Conservation (phyloP, 2,113 vertebrate genomes). For the Polypterus senegalus region DNA sequence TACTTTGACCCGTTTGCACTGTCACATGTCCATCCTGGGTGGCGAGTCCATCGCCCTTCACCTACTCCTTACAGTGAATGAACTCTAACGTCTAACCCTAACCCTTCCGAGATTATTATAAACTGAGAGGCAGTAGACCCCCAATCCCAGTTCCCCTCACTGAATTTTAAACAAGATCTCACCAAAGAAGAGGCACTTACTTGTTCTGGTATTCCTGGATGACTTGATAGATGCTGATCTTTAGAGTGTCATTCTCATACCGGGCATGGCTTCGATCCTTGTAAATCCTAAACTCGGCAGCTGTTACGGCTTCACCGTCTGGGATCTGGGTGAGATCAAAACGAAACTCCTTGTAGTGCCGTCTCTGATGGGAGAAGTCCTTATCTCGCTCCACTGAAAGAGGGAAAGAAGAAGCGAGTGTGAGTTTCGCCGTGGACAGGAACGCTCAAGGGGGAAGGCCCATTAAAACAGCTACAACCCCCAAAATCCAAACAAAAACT, state of each 20-base stretch:
- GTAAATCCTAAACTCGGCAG: slow-evolving; percentile 92
- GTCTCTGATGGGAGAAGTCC: slow-evolving; percentile 90
- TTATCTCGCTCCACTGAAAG: slow-evolving; percentile 89
- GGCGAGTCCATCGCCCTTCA: no score
- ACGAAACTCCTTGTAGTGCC: slow-evolving; percentile 95
- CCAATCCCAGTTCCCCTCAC: neutral
- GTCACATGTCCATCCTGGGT: no score
- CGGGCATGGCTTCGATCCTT: slow-evolving; percentile 80
- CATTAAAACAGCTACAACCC: no score
- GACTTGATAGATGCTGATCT: slow-evolving; percentile 89
- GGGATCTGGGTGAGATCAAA: slow-evolving; percentile 97
- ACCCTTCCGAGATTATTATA: no score
- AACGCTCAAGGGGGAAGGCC: no score
- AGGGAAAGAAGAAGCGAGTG: no score
- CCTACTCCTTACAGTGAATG: no score
- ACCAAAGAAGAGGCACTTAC: slow-evolving; percentile 41
- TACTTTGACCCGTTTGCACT: no score
- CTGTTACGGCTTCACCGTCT: slow-evolving; percentile 85
- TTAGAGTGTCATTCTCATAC: slow-evolving; percentile 84
- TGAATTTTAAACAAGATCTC: neutral
- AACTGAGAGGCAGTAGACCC: neutral
- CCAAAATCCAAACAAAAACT: no score
- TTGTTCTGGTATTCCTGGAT: slow-evolving; percentile 86
- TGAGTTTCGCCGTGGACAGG: no score
- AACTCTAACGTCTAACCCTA: no score